Base-by-base conservation (phyloP, 2,113 vertebrate species). In the Speoplatyrhinus poulsoni region DNA sequence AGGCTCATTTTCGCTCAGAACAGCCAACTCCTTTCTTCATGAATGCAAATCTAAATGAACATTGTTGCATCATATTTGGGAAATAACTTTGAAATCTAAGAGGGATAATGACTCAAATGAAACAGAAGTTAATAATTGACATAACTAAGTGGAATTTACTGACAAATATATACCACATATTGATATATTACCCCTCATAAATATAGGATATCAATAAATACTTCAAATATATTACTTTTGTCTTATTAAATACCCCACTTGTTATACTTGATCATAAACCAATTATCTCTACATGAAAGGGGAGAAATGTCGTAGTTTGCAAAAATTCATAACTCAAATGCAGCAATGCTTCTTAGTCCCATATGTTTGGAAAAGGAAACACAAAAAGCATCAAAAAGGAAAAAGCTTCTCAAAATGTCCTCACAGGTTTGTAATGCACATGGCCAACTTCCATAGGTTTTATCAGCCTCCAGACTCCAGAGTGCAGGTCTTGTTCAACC, bases 141-240 rank as follows among this genome's bases (percentile, higher is more conserved):
- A 49, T 26, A 53, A 47, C 60, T 17, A 26, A 4, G 64, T 55
- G 36, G 36, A 41, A 41, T 41, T 41, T 41, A 41, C 36, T 8
- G 7, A 46, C 33, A 33, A 26, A 26, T 26, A 26, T 26, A 3
- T 26, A 58, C 65, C 26, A 58, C 26, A 26, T 1, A 26, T 26
- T 26, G 26, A 26, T 26, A 26, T 26, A 32, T 73, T 17, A 41
- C 52, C 68, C 68, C 55, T 75, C 19, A 62, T 65, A 82, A 83
- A 82, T 67, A 62, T 26, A 79, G 70, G 69, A 65, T 17, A 46
- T 73, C 70, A 91, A 92, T 92, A 93, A 92, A 91, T 92, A 91
- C 67, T 73, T 74, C 77, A 88, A 86, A 92, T 91, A 92, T 92
- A 92, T 90, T 89, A 91, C 47, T 77, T 77, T 62, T 61, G 75